Conservation (phyloP, 2,888 invertebrate genomes). For the Matsumyia berberina region DNA sequence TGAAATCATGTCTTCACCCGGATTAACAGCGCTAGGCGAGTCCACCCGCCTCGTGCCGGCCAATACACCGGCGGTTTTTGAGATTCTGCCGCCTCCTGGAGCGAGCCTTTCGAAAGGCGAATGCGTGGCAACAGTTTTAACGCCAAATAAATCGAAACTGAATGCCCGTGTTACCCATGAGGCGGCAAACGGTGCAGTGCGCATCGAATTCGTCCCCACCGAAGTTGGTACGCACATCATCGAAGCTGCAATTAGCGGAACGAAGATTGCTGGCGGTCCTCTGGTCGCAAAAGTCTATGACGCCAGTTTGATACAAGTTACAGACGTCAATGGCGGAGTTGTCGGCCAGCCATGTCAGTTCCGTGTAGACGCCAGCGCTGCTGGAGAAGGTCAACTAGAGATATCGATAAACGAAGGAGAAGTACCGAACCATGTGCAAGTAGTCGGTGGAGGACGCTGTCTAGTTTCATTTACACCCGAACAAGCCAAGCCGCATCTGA, state of each 20-base stretch:
- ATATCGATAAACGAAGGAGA: conserved; percentile 99
- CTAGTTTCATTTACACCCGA: conserved; percentile 97
- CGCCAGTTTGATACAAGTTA: conserved; percentile 95
- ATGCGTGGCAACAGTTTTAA: conserved; percentile 89
- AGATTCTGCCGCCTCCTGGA: conserved; percentile 86
- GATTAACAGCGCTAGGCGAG: conserved; percentile 93
- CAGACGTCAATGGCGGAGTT: conserved; percentile 96
- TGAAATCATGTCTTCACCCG: conserved; percentile 92
- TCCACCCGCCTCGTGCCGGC: conserved; percentile 95
- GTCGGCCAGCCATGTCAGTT: conserved; percentile 99
- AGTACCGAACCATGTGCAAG: conserved; percentile 99
- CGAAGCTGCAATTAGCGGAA: conserved; percentile 95
- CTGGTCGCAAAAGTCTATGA: conserved; percentile 97
- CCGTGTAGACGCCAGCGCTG: conserved; percentile 98
- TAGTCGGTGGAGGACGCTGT: conserved; percentile 97
- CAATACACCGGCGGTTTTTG: conserved; percentile 94
- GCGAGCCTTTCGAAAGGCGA: conserved; percentile 86
- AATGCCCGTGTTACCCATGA: conserved; percentile 93
- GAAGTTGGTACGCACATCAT: conserved; percentile 98
- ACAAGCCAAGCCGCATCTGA: conserved; percentile 94
- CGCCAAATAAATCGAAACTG: conserved; percentile 93
- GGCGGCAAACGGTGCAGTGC: conserved; percentile 92
- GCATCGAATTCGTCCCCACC: conserved; percentile 95
- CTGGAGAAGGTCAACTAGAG: conserved; percentile 99
- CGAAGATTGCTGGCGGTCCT: conserved; percentile 95